Evolutionary conservation across 37 sponge, comb jelly and placozoan genomes (phyloP).

Genomic region (Amphimedon queenslandica): DNA sequence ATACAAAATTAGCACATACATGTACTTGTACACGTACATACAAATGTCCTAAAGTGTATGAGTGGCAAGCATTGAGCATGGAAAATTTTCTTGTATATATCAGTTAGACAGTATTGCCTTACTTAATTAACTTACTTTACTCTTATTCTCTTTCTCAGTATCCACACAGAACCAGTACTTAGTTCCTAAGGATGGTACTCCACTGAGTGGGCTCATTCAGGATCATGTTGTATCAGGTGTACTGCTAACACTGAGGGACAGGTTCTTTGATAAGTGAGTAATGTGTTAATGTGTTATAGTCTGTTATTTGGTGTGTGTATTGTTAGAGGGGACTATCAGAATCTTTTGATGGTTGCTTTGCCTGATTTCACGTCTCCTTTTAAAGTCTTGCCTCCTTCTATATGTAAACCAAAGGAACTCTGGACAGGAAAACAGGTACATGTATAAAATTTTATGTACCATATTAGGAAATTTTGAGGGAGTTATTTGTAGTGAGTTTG

Average conservation of each 20-base stretch:
- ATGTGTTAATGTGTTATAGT: neutral
- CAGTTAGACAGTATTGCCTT: no score
- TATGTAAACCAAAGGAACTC: slow-evolving; percentile 64
- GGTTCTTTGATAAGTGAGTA: slow-evolving; percentile 63
- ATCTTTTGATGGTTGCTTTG: slow-evolving; percentile 73
- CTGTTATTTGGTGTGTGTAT: no score
- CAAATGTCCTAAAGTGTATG: no score
- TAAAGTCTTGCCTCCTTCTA: slow-evolving; percentile 67
- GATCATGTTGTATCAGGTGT: slow-evolving; percentile 91
- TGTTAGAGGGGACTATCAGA: slow-evolving; percentile 58
- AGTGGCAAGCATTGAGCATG: no score
- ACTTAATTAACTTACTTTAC: no score
- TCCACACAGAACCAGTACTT: slow-evolving; percentile 87
- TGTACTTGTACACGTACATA: no score
- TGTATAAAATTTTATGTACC: no score
- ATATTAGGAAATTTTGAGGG: no score
- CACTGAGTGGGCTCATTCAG: slow-evolving; percentile 93
- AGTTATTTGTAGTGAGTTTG: no score
- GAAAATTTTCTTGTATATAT: no score
- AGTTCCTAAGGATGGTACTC: slow-evolving; percentile 94
- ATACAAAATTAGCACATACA: no score
- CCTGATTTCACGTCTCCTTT: slow-evolving; percentile 27
- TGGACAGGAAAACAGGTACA: slow-evolving; percentile 96
- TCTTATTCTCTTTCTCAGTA: slow-evolving; percentile 45
- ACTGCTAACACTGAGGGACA: slow-evolving; percentile 78